phyloP scores from a whole-genome alignment of 2,113 vertebrate species.

The Panthera tigris region DNA sequence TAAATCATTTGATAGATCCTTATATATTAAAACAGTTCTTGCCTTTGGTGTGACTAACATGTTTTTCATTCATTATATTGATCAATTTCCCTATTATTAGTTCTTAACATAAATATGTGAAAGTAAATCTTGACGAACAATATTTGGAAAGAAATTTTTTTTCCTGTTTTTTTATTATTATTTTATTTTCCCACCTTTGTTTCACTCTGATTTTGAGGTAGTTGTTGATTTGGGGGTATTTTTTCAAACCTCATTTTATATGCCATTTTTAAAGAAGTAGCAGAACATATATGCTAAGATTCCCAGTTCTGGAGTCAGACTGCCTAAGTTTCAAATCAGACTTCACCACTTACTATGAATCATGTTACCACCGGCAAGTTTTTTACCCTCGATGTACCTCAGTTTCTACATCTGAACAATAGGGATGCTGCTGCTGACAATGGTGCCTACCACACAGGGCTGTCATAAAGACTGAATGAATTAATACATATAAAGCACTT shows the following conservation, averaged over 20 bases:
- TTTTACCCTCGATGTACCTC: neutral
- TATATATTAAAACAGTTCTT: neutral
- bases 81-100: neutral
- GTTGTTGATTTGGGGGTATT: neutral
- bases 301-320: neutral
- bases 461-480: neutral
- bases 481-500: neutral
- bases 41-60: neutral
- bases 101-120: neutral
- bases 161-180: neutral
- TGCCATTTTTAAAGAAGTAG: neutral
- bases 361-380: neutral
- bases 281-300: neutral
- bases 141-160: neutral
- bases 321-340: neutral
- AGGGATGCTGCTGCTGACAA: neutral
- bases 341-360: neutral
- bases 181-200: conserved; percentile 14
- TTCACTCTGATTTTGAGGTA: conserved; percentile 39
- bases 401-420: neutral
- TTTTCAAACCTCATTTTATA: conserved; percentile 15
- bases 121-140: conserved; percentile 35
- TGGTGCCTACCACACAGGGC: neutral
- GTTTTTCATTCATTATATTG: neutral
- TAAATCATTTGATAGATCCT: conserved; percentile 13